Evolutionary conservation across 2,113 vertebrate genomes (phyloP), one percentile per base, ranked within the genome.

Genomic region (Ibidorhyncha struthersii): DNA sequence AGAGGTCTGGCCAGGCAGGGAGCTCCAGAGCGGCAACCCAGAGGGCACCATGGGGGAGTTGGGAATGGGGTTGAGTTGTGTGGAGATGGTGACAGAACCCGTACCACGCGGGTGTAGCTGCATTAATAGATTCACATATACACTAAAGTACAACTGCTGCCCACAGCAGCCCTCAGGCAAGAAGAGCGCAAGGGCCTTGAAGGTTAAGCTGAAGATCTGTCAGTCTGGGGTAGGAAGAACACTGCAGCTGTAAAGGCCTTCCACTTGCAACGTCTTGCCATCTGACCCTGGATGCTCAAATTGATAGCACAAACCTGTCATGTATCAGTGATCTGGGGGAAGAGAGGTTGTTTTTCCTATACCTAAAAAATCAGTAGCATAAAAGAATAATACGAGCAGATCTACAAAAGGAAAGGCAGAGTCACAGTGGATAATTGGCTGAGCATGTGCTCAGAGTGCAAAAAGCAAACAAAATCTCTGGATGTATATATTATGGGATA

Each of bases 171-270:
- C 94, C 81, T 92, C 81, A 70, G 81, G 93, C 81, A 82, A 72
- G 76, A 95, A 62, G 56, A 85, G 70, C 1, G 0, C 49, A 49
- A 90, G 36, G 52, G 27, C 36, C 91, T 87, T 72, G 61, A 92
- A 92, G 53, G 86, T 93, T 80, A 90, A 91, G 58, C 36, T 87
- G 53, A 62, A 72, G 91, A 89, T 96, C 52, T 85, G 73, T 76
- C 73, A 76, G 66, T 91, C 43, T 76, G 5, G 50, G 9, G 41
- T 72, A 27, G 78, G 72, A 71, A 84, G 61, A 25, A 47, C n/a
- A 14, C 27, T 52, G 26, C 12, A 56, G 55, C 66, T 56, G 34
- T 89, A 55, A 87, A 89, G 70, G 22, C 8, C 45, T 92, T 89
- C 73, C 22, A 66, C 49, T 66, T 77, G 58, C n/a, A 62, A 16